Evolutionary conservation across 2,797 vertebrate genomes (phyloP), one percentile per base, ranked within the genome.

Genomic region (Sebastes variabilis): DNA sequence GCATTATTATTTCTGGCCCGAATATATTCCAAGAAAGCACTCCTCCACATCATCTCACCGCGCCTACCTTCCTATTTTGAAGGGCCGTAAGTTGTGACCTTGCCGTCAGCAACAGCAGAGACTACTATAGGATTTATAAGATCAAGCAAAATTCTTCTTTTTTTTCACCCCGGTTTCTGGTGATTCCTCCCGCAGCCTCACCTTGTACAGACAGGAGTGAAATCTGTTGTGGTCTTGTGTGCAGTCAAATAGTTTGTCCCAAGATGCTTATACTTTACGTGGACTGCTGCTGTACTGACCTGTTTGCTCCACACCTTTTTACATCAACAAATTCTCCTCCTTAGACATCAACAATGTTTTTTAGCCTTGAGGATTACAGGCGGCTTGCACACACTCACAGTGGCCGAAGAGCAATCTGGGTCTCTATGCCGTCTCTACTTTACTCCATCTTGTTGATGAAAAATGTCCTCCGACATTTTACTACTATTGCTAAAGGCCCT

Each of bases 381-480:
- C 49, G 32, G 34, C 27, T 52, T 25, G 54, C 49, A 52, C 49
- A 52, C 49, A 20, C 20, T 52, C 20, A 52, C 49, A 52, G 8
- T n/a, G 20, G 20, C 49, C 9, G 20, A 52, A 52, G 49, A 69
- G 70, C 55, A 56, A 4, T 72, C 52, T 64, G 27, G 29, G 22
- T 72, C 49, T 72, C 2, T n/a, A 30, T 54, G 16, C 25, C n/a
- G 20, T 32, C 49, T 74, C 52, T 65, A 5, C 72, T 75, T 30
- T 14, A 14, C 58, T 82, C 46, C 67, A 54, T 59, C 34, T 68
- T 36, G 6, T 25, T 72, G 56, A 82, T 72, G 42, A 66, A 75
- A 61, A 30, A 66, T 56, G 72, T 73, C 25, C n/a, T 56, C 29
- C 24, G 29, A 25, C 34, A 18, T 52, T 52, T 46, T 46, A 46